Evolutionary conservation across 1,140 invertebrate species (phyloP).

Genomic region (Idris sp.): DNA sequence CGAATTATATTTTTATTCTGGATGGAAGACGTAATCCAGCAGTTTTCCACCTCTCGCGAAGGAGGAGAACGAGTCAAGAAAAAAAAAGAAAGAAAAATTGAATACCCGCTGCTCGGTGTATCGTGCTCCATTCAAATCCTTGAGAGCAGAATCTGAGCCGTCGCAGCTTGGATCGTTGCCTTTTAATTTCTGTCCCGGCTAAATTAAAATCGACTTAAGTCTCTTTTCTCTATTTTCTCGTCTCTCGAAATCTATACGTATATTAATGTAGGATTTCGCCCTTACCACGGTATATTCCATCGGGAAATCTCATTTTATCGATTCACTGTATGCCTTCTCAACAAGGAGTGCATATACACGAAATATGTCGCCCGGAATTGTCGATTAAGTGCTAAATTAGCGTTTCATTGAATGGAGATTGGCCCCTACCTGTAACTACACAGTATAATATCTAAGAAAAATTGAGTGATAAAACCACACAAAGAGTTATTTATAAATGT

Average conservation of each 20-base stretch:
- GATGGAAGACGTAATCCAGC: slow-evolving; percentile 54
- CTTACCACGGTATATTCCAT: slow-evolving; percentile 52
- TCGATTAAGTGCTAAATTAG: slow-evolving; percentile 54
- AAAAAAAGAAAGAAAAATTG: slow-evolving; percentile 62
- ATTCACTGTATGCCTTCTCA: slow-evolving; percentile 22
- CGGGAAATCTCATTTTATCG: slow-evolving; percentile 62
- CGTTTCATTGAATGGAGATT: slow-evolving; percentile 52
- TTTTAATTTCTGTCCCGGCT: slow-evolving; percentile 65
- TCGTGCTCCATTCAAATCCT: slow-evolving; percentile 55
- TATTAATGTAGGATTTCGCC: slow-evolving; percentile 54
- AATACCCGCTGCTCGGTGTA: slow-evolving; percentile 59
- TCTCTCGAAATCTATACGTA: slow-evolving; percentile 52
- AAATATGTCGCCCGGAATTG: slow-evolving; percentile 30
- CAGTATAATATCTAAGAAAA: too few relatives aligned
- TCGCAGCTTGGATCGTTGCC: slow-evolving; percentile 55
- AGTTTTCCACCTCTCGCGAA: slow-evolving; percentile 55
- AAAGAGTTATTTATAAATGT: too few relatives aligned
- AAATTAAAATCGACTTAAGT: slow-evolving; percentile 68
- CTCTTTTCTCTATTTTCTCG: slow-evolving; percentile 39
- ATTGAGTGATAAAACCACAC: too few relatives aligned
- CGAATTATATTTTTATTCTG: slow-evolving; percentile 65
- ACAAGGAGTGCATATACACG: slow-evolving; percentile 17
- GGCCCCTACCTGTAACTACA: slow-evolving; percentile 14
- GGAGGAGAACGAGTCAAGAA: too few relatives aligned
- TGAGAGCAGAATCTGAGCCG: slow-evolving; percentile 58